A percentile compares a stretch with the other conserved stretches of the same genome.
Evolutionary conservation across 1,140 invertebrate species (phyloP).

Genomic region (Phymastichus coffea): DNA sequence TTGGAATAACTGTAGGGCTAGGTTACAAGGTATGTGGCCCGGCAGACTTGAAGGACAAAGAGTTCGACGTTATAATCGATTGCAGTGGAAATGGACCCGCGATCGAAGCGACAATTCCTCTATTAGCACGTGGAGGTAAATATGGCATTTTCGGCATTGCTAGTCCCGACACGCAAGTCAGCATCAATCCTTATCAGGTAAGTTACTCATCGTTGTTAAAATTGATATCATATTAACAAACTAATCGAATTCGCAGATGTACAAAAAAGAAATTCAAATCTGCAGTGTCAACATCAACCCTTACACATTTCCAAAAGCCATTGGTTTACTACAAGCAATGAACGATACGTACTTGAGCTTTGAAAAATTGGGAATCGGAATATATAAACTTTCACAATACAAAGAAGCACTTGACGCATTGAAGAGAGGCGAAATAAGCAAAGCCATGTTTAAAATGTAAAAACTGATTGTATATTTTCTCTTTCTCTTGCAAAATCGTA

Average conservation of each 20-base stretch:
- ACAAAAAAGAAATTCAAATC: constrained; percentile 64
- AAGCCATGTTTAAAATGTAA: constrained; percentile 69
- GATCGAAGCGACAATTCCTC: constrained; percentile 56
- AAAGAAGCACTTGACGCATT: constrained; percentile 59
- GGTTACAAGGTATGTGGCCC: constrained; percentile 60
- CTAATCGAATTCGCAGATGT: constrained; percentile 58
- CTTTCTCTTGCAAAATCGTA: no score
- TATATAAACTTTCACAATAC: constrained; percentile 61
- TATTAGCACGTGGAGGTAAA: constrained; percentile 55
- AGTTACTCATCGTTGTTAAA: neutral
- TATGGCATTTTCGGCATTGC: constrained; percentile 62
- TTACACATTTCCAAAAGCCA: constrained; percentile 63
- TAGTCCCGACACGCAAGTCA: constrained; percentile 51
- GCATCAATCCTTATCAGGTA: constrained; percentile 47
- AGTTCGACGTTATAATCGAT: constrained; percentile 65
- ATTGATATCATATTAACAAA: neutral
- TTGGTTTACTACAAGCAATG: constrained; percentile 63
- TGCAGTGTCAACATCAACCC: constrained; percentile 68
- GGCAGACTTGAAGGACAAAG: constrained; percentile 55
- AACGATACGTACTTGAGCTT: constrained; percentile 64
- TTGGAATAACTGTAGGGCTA: no score
- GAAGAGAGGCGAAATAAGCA: constrained; percentile 62
- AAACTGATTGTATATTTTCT: constrained; percentile 48
- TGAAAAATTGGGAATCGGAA: constrained; percentile 64
- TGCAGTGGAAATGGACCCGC: constrained; percentile 65